These are phyloP conservation scores for Bombus terrestris DNA, from an alignment of 1,140 invertebrate genomes.

Conservation along the genomic window DNA sequence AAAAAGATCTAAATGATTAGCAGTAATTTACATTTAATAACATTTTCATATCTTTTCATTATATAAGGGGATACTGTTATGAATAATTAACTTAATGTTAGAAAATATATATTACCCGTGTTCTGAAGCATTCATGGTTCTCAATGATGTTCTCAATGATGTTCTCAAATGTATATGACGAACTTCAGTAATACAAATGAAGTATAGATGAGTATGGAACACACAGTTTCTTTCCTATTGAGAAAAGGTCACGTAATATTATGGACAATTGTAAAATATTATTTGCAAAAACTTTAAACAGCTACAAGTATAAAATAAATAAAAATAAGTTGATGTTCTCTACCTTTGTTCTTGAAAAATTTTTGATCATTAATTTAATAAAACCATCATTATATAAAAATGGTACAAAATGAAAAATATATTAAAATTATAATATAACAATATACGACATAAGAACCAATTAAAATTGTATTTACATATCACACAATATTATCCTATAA, in stretches of 20 bases:
- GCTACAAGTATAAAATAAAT: background rate
- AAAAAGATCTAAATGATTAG: background rate
- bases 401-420: background rate
- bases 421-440: background rate
- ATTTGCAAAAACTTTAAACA: background rate
- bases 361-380: background rate
- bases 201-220: slow-evolving; percentile 58
- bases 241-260: slow-evolving; percentile 54
- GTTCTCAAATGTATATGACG: slow-evolving; percentile 48
- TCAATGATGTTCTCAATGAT: slow-evolving; percentile 65
- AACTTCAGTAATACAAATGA: slow-evolving; percentile 58
- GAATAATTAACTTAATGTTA: background rate
- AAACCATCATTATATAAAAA: background rate
- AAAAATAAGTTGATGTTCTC: slow-evolving; percentile 27
- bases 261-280: slow-evolving; percentile 20
- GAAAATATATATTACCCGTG: slow-evolving; percentile 86
- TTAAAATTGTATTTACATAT: background rate
- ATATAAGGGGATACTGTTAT: background rate
- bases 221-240: slow-evolving; percentile 61
- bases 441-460: background rate
- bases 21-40: background rate
- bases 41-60: background rate
- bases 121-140: slow-evolving; percentile 89
- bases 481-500: background rate
- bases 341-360: background rate